Base-by-base conservation (phyloP, 2,797 vertebrate species). In the Poeciliopsis gracilis region DNA sequence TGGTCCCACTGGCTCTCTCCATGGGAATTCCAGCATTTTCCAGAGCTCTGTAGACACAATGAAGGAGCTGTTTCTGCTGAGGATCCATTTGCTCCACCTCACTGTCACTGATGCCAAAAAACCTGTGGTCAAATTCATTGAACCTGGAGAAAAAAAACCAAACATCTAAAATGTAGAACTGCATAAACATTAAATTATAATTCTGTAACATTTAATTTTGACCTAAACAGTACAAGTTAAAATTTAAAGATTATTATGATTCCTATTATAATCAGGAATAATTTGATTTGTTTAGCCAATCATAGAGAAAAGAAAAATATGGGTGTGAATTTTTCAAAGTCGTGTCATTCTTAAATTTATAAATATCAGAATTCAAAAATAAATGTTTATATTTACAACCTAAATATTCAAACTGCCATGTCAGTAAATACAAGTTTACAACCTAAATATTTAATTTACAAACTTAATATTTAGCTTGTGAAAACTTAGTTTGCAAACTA, bases 61-160 rank as follows among this genome's bases (percentile, higher is more conserved):
- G 95, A 46, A 97, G 85, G 72, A 97, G 90, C 57, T 96, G 92
- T 78, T 97, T 97, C 18, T 97, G 96, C 49, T 97, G 96, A 0
- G 97, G 96, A 82, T 97, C 96, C 96, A 97, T 96, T 71, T 88
- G 90, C 76, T 96, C 93, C 61, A 94, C 95, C 85, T 98, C 96
- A 67, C 84, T 85, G 47, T 96, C 93, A 76, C 92, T 95, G 87
- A 97, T 97, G 77, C 95, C 94, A 75, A 97, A 97, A 53, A 97
- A 90, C 83, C 90, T 96, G 90, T 97, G 95, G 88, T 97, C 97
- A 91, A 97, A 97, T 75, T 95, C 85, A 88, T 97, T 97, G 75
- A 97, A 96, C 70, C 96, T 97, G 87, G 28, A 5, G 4, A 47
- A 16, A 47, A 47, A 16, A 16, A 47, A 73, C 1, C 1, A 46